These are phyloP conservation scores for Nemopilema nomurai DNA, from an alignment of 30 jellyfish, hydroid and myxozoan genomes.

Conservation along the genomic window DNA sequence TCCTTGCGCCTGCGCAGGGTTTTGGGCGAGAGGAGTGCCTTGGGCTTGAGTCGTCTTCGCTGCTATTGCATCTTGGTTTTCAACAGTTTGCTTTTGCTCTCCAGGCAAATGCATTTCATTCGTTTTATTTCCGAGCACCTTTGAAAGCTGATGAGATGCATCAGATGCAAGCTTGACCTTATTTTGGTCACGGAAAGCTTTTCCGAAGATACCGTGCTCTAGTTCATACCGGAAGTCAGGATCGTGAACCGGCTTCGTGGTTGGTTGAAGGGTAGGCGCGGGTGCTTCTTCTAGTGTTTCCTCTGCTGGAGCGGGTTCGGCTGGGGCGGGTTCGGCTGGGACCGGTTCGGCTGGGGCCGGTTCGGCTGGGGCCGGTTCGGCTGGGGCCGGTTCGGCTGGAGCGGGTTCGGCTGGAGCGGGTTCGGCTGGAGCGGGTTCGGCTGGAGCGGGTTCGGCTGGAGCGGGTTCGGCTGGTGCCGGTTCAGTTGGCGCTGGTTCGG, in stretches of 20 bases:
- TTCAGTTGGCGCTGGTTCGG: slow-evolving; percentile 12
- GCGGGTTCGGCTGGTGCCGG: slow-evolving; percentile 6
- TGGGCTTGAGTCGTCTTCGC: slow-evolving; percentile 34
- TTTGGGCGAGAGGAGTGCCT: background rate
- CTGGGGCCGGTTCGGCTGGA: slow-evolving; percentile 13
- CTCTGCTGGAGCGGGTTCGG: slow-evolving; percentile 13
- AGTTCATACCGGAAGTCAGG: background rate
- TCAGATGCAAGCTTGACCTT: slow-evolving; percentile 7
- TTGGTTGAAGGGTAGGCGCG: background rate
- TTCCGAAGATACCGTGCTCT: background rate
- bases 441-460: slow-evolving; percentile 13
- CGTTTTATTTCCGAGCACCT: background rate
- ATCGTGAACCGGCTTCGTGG: slow-evolving; percentile 1
- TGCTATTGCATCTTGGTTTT: background rate
- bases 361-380: slow-evolving; percentile 20
- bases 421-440: slow-evolving; percentile 11
- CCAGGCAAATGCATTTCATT: slow-evolving; percentile 21
- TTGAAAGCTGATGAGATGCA: slow-evolving; percentile 35
- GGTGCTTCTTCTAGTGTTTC: slow-evolving; percentile 13
- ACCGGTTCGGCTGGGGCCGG: slow-evolving; percentile 1
- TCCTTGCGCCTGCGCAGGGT: background rate
- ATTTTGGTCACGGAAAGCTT: background rate
- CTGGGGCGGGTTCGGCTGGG: slow-evolving; percentile 18
- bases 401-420: slow-evolving; percentile 16
- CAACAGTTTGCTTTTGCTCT: slow-evolving; percentile 26